These are phyloP conservation scores for Strongylocentrotus purpuratus DNA, from an alignment of 35 echinoderm and acorn worm species.

Conservation along the genomic window DNA sequence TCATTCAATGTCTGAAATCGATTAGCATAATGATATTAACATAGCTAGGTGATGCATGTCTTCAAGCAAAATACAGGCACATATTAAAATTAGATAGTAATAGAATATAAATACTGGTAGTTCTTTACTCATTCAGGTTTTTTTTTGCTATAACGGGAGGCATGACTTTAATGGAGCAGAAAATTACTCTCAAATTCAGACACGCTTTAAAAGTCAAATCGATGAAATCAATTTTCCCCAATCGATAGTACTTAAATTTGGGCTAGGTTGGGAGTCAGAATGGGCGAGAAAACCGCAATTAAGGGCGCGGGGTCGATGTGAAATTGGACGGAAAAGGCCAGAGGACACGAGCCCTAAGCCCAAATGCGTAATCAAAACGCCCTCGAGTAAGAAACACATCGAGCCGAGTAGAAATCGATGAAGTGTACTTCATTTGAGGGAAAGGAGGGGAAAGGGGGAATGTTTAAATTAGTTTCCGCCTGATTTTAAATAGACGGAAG, in stretches of 20 bases:
- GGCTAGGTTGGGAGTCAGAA: background rate
- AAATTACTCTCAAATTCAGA: background rate
- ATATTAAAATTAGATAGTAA: background rate
- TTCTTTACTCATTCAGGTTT: background rate
- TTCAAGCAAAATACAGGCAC: background rate
- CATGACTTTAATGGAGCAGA: background rate
- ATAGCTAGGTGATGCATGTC: background rate
- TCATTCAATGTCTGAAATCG: background rate
- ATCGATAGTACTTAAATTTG: constrained; percentile 19
- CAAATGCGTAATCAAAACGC: constrained; percentile 2
- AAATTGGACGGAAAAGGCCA: background rate
- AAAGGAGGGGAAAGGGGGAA: background rate
- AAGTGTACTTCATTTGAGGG: background rate
- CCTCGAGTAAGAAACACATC: background rate
- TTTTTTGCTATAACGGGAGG: background rate
- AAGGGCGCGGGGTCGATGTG: background rate
- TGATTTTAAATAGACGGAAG: background rate
- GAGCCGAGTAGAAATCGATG: background rate
- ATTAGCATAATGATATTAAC: background rate
- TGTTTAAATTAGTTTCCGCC: background rate
- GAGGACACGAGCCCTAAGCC: background rate
- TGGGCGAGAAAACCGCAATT: constrained; percentile 1
- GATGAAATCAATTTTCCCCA: background rate
- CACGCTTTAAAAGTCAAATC: constrained; percentile 10
- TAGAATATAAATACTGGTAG: background rate